A percentile compares a stretch with the other conserved stretches of the same genome.
These are phyloP conservation scores for Apostichopus parvimensis DNA, from an alignment of 35 echinoderm and acorn worm genomes.

Conservation along the genomic window DNA sequence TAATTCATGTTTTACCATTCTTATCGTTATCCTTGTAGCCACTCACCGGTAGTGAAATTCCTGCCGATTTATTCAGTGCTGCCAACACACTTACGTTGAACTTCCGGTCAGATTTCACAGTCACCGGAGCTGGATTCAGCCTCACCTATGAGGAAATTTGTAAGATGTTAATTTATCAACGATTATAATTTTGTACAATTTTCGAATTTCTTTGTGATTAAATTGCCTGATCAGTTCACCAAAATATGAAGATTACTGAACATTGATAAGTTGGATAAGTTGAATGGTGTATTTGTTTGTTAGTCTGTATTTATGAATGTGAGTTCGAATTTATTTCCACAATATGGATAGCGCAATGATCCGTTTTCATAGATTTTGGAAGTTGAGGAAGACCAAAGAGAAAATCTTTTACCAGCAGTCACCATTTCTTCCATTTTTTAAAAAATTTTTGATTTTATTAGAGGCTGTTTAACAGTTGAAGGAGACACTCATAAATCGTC, in stretches of 20 bases:
- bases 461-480: too few species aligned
- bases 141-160: constrained; percentile 77
- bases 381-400: too few species aligned
- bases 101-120: constrained; percentile 58
- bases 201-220: not conserved
- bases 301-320: not conserved
- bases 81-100: constrained; percentile 59
- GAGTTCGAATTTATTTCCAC: too few species aligned
- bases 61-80: constrained; percentile 68
- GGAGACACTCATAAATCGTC: too few species aligned
- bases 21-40: constrained; percentile 11
- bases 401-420: too few species aligned
- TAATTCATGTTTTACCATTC: too few species aligned
- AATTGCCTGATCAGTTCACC: not conserved
- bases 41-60: constrained; percentile 67
- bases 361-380: too few species aligned
- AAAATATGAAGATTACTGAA: not conserved
- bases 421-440: too few species aligned
- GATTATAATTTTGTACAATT: not conserved
- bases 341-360: too few species aligned
- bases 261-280: not conserved
- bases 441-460: too few species aligned
- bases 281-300: not conserved
- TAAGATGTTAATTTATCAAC: constrained; percentile 49
- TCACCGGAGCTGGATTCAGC: constrained; percentile 57